These are phyloP conservation scores for Phenganax stokvisi DNA, from an alignment of 92 coral and sea anemone genomes.

Conservation along the genomic window DNA sequence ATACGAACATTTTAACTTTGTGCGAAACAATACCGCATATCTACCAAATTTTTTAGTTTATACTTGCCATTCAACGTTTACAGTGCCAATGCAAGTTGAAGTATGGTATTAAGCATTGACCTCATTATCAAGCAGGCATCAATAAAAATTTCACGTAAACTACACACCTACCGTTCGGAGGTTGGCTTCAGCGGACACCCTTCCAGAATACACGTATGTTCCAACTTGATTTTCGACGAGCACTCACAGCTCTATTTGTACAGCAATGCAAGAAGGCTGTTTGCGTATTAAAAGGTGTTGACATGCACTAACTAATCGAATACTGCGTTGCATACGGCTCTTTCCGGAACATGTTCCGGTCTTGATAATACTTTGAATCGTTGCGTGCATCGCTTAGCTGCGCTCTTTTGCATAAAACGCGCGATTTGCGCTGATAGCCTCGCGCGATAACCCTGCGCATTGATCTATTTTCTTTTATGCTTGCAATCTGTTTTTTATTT, in stretches of 20 bases:
- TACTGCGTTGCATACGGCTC: conserved; percentile 31
- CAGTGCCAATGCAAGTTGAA: not conserved
- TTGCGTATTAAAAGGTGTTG: conserved; percentile 40
- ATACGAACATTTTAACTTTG: conserved; percentile 6
- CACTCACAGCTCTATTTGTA: conserved; percentile 27
- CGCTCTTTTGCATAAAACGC: conserved; percentile 7
- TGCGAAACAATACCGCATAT: not conserved
- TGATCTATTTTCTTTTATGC: not conserved
- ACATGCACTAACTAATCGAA: conserved; percentile 38
- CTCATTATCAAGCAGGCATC: too few relatives aligned
- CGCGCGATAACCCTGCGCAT: conserved; percentile 26
- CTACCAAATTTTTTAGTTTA: too few relatives aligned
- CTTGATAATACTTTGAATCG: conserved; percentile 29
- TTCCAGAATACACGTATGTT: conserved; percentile 4
- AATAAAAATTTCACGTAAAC: conserved; percentile 3
- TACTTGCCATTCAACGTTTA: not conserved
- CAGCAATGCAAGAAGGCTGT: conserved; percentile 24
- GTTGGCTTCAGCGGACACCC: not conserved
- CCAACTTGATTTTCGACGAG: conserved; percentile 11
- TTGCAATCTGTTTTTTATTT: conserved; percentile 18
- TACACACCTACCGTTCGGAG: conserved; percentile 36
- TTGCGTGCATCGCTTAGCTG: conserved; percentile 27
- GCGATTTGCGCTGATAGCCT: conserved; percentile 9
- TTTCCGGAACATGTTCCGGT: conserved; percentile 40
- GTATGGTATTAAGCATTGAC: too few relatives aligned